Evolutionary conservation across 2,113 vertebrate species (phyloP), one percentile per base, ranked within the genome.

Genomic region (Hippolais icterina): DNA sequence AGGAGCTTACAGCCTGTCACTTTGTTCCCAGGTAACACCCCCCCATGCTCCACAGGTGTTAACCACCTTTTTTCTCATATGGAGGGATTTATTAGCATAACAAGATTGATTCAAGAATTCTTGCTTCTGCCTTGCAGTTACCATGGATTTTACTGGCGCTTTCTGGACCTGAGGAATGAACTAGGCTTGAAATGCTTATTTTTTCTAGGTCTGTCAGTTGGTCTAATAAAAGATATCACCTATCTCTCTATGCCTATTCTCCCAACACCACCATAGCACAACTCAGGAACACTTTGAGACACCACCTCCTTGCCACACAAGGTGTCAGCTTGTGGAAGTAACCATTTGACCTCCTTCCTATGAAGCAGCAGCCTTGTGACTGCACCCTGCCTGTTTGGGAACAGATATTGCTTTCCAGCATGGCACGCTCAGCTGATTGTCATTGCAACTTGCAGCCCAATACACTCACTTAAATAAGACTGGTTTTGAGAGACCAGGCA

Each of bases 241-340:
- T 53, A 15, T 54, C 12, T 59, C 41, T 83, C 29, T 6, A 2
- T 6, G 15, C 25, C 9, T 66, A 1, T 44, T 65, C 16, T 87
- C 9, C 19, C 10, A 35, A 16, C 15, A 41, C 14, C 11, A 37
- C 20, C 44, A 29, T 14, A 0, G 0, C 0, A 1, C 0, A 0
- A 6, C 33, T 15, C 24, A 33, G 8, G 52, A 81, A 79, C 60
- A 66, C 21, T 61, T 69, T 13, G 35, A 70, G 23, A 37, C 12
- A 35, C 10, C 33, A 31, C 16, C 66, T 50, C 11, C 46, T 77
- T 19, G 71, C 24, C 44, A 42, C 0, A 4, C 41, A 69, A 78
- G 56, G 20, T 11, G 10, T 27, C 72, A 49, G 10, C 22, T 41
- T 21, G 18, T 37, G 17, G 35, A 63, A 90, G 33, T 12, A 66